Conservation (phyloP, 2,113 vertebrate genomes). For the Mus spicilegus region DNA sequence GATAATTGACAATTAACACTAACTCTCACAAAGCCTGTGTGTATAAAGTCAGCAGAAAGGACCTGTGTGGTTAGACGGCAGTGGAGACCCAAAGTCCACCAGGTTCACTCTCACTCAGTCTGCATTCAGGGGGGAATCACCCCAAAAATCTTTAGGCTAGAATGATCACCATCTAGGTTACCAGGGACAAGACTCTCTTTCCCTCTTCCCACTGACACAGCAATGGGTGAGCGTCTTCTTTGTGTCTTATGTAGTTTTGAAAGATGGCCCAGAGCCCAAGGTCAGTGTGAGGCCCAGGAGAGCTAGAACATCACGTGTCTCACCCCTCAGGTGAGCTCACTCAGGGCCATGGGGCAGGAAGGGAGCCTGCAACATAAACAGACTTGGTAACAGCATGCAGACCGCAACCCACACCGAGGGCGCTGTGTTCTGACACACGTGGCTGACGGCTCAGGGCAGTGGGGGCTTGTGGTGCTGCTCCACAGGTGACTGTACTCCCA, state of each 20-base stretch:
- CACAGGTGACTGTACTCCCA: accelerated
- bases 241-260: neutral
- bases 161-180: neutral
- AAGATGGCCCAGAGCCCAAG: neutral
- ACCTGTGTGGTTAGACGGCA: neutral
- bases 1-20: neutral
- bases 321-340: neutral
- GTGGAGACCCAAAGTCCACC: neutral
- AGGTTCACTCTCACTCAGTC: neutral
- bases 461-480: neutral
- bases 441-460: neutral
- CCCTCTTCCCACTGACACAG: neutral
- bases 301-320: neutral
- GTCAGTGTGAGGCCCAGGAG: neutral
- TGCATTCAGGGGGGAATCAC: neutral
- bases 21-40: neutral
- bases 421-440: accelerated
- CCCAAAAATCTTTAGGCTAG: neutral
- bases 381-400: neutral
- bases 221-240: accelerated
- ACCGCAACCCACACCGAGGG: neutral
- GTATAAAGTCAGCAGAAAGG: neutral
- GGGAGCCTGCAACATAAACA: neutral
- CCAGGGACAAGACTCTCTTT: neutral
- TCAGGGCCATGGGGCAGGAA: accelerated